Evolutionary conservation across 2,797 vertebrate genomes (phyloP), one percentile per base, ranked within the genome.

Genomic region (Pangasius krempfi): DNA sequence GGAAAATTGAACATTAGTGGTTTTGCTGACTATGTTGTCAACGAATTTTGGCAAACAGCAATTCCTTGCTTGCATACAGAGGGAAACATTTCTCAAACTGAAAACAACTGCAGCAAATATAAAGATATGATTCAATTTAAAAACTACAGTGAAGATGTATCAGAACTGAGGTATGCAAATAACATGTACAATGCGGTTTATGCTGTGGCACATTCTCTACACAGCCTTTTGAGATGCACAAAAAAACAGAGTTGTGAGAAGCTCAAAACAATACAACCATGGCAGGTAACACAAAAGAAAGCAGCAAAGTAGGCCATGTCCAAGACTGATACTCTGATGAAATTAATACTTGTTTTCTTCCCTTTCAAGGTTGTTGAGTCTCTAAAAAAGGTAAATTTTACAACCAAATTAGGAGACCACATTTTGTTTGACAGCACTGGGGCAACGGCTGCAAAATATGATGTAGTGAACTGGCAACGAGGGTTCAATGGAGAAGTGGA

Each of bases 381-480:
- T 64, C 89, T 96, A 40, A 95, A 95, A 88, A 87, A 73, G 33
- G 95, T 96, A 0, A 95, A 96, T 91, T 95, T 95, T n/a, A 95
- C 94, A 0, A 92, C 92, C 2, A 95, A 94, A 44, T 93, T 93
- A 3, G 94, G 93, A 5, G 95, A 96, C 14, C 82, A 68, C 40
- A 93, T 96, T 47, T 95, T 93, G 93, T 96, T 96, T 90, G 96
- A 96, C 85, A 93, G 87, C 79, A 95, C 93, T 0, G 95, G 95
- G 60, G 93, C 95, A 50, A 90, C 94, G 13, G 90, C 92, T 30
- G 95, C 96, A 80, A 93, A 62, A n/a, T 96, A 96, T 86, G 95
- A 96, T 73, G 93, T 96, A 86, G 93, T 96, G 62, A 96, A 96
- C 92, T 96, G 96, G 96, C 95, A 96, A 84, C 92, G 33, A 18